Evolutionary conservation across 2,113 vertebrate genomes (phyloP), one percentile per base, ranked within the genome.

Genomic region (Uria lomvia): DNA sequence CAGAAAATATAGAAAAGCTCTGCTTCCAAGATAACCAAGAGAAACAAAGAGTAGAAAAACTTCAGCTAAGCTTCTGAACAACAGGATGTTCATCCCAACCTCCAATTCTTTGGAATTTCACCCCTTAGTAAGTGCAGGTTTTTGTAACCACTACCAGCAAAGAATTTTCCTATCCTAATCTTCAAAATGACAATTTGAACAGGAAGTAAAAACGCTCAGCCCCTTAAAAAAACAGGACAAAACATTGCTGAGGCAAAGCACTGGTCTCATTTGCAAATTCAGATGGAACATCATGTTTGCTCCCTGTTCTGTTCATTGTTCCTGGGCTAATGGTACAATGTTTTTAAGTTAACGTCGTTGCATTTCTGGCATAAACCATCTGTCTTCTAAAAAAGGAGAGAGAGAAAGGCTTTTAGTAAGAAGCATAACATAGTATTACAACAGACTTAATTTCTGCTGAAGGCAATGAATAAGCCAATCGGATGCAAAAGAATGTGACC

Each of bases 401-500:
- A 80, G 58, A 93, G 56, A 87, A 75, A 79, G 62, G 84, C 96
- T 96, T 94, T 97, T 90, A 94, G 76, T 55, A 84, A 92, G 58
- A 85, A 67, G 58, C 47, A 75, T 79, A 96, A 92, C 45, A 84
- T 11, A 92, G 74, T 71, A 90, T 95, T 95, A 89, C 84, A 91
- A 94, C 87, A 97, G 95, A 96, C 78, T 95, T 87, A 87, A 96
- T 94, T 92, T 94, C 91, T 77, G 71, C 70, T 73, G 89, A 88
- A 97, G 93, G 84, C 86, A 91, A 78, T 32, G 74, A 87, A 42
- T 73, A 94, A 94, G 74, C 66, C 95, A 94, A 73, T 32, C 75
- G 87, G 81, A 97, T 53, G 94, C 74, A 82, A 70, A 97, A 79
- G 94, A 97, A 96, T 93, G 93, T 96, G 96, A 94, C 93, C 90